Base-by-base conservation (phyloP, 1,140 invertebrate species). In the Panulirus ornatus region DNA sequence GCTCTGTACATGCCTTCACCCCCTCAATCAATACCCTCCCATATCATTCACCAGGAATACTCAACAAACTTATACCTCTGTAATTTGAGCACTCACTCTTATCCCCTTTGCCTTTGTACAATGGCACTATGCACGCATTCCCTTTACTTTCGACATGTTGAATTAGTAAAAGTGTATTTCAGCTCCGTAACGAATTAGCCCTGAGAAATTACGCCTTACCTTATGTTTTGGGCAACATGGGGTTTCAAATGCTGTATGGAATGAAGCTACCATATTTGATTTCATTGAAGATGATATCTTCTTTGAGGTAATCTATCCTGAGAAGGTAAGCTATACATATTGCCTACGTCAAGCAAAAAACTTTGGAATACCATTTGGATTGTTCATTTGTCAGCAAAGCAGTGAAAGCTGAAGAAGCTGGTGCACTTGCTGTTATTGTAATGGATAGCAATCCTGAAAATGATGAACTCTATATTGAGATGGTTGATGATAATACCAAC, bases 321-420 rank as follows among this genome's bases (percentile, higher is more conserved):
- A 96, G 91, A 96, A 96, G 91, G 93, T 98, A 54, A 95, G 96
- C 85, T 97, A 97, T 93, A 96, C 97, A 0, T 97, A 97, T 93
- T 95, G 96, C 93, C 94, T 97, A 47, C 94, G 96, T 92, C 96
- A 96, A 70, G 97, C 97, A 0, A 96, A 96, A 94, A 95, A 97
- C 94, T 97, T 98, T 95, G 97, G 97, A 42, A 93, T 94, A 36
- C 93, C 95, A 83, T 97, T 97, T 95, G 96, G 95, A 96, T 75
- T 97, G 97, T 93, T 97, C 97, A 9, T 98, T 98, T 94, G 95
- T 97, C 70, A 95, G 94, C 58, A 98, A 98, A 94, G 95, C 96
- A 2, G 93, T 96, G 0, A 95, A 96, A 91, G 97, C 96, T 0
- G 96, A 97, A 94, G 93, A 95, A 90, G 95, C 95, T 70, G 97